phyloP scores from a whole-genome alignment of 2,113 vertebrate genomes.

The Noturus placidus region DNA sequence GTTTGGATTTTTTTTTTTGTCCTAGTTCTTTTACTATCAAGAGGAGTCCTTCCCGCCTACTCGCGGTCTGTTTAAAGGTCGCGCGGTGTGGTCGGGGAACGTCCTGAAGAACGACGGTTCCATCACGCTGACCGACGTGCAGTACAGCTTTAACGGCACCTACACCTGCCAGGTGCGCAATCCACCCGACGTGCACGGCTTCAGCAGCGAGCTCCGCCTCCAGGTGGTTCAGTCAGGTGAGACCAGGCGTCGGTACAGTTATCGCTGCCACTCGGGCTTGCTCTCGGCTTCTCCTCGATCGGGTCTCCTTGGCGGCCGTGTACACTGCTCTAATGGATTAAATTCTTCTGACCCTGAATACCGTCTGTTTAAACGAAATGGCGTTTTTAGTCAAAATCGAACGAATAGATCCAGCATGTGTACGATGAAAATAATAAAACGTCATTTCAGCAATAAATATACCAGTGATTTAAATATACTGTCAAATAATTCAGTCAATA shows the following conservation, averaged over 20 bases:
- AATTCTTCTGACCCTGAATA: neutral
- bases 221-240: constrained; percentile 75
- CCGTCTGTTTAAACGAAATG: too few relatives aligned
- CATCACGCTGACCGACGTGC: constrained; percentile 78
- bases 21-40: constrained; percentile 83
- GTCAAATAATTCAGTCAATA: too few relatives aligned
- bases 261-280: neutral
- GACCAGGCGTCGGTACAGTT: neutral
- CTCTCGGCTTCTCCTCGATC: neutral
- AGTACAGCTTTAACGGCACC: constrained; percentile 85
- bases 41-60: constrained; percentile 62
- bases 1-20: neutral
- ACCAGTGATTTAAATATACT: too few relatives aligned
- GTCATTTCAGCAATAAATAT: too few relatives aligned
- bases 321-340: neutral
- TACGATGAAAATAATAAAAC: too few relatives aligned
- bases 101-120: constrained; percentile 73
- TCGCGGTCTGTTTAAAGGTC: constrained; percentile 73
- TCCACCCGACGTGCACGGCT: constrained; percentile 82
- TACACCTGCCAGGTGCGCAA: constrained; percentile 88
- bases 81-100: constrained; percentile 84
- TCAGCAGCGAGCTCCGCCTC: constrained; percentile 75
- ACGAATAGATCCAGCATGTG: too few relatives aligned
- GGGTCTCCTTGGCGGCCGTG: neutral
- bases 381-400: too few relatives aligned